Base-by-base conservation (phyloP, 2,888 invertebrate genomes). In the Hanleya hanleyi region DNA sequence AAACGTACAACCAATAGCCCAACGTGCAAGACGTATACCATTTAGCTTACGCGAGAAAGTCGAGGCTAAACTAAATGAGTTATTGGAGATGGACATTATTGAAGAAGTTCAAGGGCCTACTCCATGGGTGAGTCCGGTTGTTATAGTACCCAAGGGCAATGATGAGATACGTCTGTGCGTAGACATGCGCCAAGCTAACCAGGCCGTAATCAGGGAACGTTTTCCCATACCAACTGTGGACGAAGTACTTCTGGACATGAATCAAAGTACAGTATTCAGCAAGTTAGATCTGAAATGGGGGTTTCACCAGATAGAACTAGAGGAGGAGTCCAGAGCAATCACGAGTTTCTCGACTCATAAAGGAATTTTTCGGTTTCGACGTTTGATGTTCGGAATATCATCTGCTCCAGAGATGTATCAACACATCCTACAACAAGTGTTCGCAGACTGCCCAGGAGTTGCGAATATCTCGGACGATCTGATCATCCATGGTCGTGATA, bases 291-390 rank as follows among this genome's bases (percentile, higher is more conserved):
- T 85, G 0, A 80, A 76, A 49, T 76, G 69, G 73, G 82, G 76
- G 0, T 85, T 77, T 64, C 81, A 83, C 38, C 80, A 84, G 47
- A 70, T 81, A 2, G 82, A 83, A 50, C 61, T 82, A 18, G 61
- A 67, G 9, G 75, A 77, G 32, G 75, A 76, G 26, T 83, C 80
- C 7, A 49, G 83, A 7, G 73, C 77, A 2, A 83, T 84, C 5
- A 83, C 83, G 18, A 80, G 82, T 22, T 84, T 83, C 67, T 69
- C 77, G 18, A 83, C 81, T 15, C 75, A 82, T 36, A 76, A 66
- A 51, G 78, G 77, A 6, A 47, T 78, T 5, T 80, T 69, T 62
- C 35, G 83, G n/a, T 83, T 77, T 47, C 78, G 78, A 69, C 32
- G 79, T 4, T 64, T 84, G 1, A 71, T 72, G 47, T 82, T 83